Evolutionary conservation across 2,113 vertebrate species (phyloP).

Genomic region (Gymnogyps californianus): DNA sequence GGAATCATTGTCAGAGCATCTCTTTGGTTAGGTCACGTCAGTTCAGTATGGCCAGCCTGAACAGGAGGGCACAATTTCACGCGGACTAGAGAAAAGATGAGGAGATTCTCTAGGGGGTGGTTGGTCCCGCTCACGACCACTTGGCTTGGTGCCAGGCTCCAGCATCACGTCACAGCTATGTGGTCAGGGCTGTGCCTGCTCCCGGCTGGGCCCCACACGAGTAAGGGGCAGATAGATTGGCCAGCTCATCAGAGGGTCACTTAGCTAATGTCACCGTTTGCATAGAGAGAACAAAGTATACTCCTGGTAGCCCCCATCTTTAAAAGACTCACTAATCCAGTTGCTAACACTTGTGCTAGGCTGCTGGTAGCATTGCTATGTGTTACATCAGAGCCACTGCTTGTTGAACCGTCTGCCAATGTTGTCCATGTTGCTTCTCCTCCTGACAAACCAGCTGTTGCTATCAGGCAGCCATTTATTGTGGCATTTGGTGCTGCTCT

Average conservation of each 20-base stretch:
- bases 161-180: neutral
- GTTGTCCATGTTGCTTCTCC: neutral
- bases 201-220: neutral
- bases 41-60: neutral
- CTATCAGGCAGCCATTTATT: neutral
- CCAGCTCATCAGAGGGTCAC: neutral
- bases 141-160: neutral
- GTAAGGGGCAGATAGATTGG: neutral
- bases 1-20: conserved; percentile 31
- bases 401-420: neutral
- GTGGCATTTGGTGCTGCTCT: neutral
- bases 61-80: neutral
- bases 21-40: neutral
- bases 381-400: neutral
- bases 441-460: neutral
- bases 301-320: neutral
- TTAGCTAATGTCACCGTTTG: neutral
- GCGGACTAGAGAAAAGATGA: neutral
- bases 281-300: neutral
- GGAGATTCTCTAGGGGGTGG: neutral
- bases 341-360: neutral
- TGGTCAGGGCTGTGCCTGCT: neutral
- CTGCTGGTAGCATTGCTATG: neutral
- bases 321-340: neutral
- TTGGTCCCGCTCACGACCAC: neutral